Evolutionary conservation across 2,113 vertebrate genomes (phyloP).

Genomic region (Neogale vison): DNA sequence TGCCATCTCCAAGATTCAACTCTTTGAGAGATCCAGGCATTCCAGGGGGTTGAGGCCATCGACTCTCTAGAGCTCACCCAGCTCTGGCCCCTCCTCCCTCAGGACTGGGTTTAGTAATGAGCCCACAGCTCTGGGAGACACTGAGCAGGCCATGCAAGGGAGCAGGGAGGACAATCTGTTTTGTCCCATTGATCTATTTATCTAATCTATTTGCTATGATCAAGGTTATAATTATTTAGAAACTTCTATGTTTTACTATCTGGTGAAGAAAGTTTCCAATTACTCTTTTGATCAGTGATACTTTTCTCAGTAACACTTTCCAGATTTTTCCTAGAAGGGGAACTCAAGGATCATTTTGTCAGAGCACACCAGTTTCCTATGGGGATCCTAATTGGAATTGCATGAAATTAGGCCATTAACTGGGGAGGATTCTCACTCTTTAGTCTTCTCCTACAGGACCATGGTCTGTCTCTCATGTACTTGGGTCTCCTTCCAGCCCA

Average conservation of each 20-base stretch:
- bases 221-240: background rate
- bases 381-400: background rate
- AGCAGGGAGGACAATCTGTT: background rate
- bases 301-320: background rate
- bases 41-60: background rate
- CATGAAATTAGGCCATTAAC: background rate
- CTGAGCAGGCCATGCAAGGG: background rate
- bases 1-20: background rate
- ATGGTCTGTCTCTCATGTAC: background rate
- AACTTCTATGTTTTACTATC: background rate
- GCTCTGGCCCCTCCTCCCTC: background rate
- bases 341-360: background rate
- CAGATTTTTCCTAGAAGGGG: background rate
- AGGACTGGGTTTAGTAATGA: background rate
- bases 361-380: background rate
- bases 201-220: background rate
- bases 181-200: background rate
- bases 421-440: background rate
- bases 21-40: background rate
- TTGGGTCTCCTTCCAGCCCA: background rate
- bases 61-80: background rate
- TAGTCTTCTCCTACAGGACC: background rate
- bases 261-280: background rate
- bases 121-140: background rate
- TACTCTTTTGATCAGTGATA: background rate